Base-by-base conservation (phyloP, 2,888 invertebrate species). In the Parapristionchus giblindavisi region DNA sequence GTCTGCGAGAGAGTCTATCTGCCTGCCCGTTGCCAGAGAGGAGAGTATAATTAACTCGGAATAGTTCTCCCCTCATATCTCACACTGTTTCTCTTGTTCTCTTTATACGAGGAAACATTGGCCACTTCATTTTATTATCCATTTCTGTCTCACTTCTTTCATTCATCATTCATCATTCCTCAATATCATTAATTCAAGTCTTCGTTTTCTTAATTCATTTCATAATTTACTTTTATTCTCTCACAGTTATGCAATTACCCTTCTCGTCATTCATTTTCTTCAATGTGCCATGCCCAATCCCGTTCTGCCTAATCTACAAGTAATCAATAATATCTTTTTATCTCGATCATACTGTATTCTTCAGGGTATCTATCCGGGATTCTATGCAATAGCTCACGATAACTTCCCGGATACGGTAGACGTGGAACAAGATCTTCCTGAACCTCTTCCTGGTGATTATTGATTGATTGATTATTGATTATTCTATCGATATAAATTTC, bases 231-330 rank as follows among this genome's bases (percentile, higher is more conserved):
- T 14, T 43, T 17, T 29, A 34, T 24, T 27, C 32, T 32, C 17
- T 60, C 60, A 60, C 77, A 76, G 76, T 32, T 78, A 77, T 51
- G 54, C 79, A 1, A 43, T 79, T 14, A 75, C 70, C 32, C 77
- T 79, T 38, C 78, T 79, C 60, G 56, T 77, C 24, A 34, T 79
- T 17, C 77, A 79, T 60, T 79, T 66, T 32, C 74, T 79, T 43
- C 79, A 79, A 38, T 72, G 71, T 43, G 75, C 60, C 17, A 21
- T 66, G 48, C 21, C 43, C 17, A 56, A 43, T 0, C 75, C 76
- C 14, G 56, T 78, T 5, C 58, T 78, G 34, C 78, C 78, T 32
- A 76, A 77, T 72, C 66, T 78, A 24, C 77, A 77, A 66, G 54
- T 54, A 51, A 21, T 29, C 40, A 14, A 11, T 40, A 71, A 6